phyloP scores from a whole-genome alignment of 2,113 vertebrate genomes.

The Ammospiza nelsoni region DNA sequence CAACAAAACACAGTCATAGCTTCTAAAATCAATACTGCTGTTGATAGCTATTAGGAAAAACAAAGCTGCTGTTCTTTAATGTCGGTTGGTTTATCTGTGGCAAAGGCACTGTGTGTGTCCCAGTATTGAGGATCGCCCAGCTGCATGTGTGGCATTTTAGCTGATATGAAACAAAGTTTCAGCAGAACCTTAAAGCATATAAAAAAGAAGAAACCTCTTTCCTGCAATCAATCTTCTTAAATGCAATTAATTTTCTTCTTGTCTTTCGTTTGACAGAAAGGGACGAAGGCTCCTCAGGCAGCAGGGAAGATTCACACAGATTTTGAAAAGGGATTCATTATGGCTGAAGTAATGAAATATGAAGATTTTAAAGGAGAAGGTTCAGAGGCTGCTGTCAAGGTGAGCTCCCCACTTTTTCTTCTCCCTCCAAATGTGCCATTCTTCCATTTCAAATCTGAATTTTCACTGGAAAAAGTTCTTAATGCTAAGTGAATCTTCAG shows the following conservation, averaged over 20 bases:
- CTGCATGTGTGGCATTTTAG: conserved; percentile 51
- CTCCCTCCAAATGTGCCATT: background rate
- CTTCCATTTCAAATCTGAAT: conserved; percentile 56
- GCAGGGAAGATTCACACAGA: conserved; percentile 92
- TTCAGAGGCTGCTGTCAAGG: conserved; percentile 90
- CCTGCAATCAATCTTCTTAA: conserved; percentile 85
- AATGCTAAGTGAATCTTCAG: conserved; percentile 72
- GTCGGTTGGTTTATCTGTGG: conserved; percentile 79
- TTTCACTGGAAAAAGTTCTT: conserved; percentile 72
- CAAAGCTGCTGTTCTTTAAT: conserved; percentile 70
- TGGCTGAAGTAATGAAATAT: conserved; percentile 97
- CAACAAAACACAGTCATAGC: conserved; percentile 79
- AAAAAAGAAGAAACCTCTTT: conserved; percentile 75
- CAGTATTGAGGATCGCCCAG: conserved; percentile 63
- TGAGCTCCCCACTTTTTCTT: conserved; percentile 74
- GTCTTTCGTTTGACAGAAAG: conserved; percentile 86
- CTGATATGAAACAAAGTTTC: conserved; percentile 69
- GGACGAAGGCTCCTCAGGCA: conserved; percentile 93
- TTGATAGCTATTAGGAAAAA: conserved; percentile 76
- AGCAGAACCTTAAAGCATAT: conserved; percentile 60
- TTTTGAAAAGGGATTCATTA: conserved; percentile 97
- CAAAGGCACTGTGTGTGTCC: conserved; percentile 65
- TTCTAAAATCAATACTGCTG: conserved; percentile 88
- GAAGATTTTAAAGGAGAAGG: conserved; percentile 96
- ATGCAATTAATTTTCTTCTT: conserved; percentile 85